These are phyloP conservation scores for Parazoanthus darwini DNA, from an alignment of 92 coral and sea anemone genomes.

Conservation along the genomic window DNA sequence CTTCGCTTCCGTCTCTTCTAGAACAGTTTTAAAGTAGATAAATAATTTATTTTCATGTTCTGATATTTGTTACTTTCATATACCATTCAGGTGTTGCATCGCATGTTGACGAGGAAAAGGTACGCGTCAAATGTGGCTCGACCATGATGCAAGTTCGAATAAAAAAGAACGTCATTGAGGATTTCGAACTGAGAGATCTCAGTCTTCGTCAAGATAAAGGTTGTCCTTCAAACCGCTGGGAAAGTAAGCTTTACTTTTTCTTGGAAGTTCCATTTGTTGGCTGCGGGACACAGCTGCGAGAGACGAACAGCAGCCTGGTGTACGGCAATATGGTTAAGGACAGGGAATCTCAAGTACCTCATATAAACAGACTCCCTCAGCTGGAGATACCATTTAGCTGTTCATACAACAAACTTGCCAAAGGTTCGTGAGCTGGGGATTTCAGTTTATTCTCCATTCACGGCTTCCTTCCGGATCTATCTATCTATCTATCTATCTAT, in stretches of 20 bases:
- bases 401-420: slow-evolving; percentile 20
- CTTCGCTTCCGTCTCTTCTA: background rate
- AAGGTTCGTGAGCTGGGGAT: slow-evolving; percentile 10
- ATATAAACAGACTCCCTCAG: slow-evolving; percentile 19
- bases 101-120: slow-evolving; percentile 16
- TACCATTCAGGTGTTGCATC: background rate
- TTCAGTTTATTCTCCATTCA: too few species aligned
- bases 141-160: slow-evolving; percentile 44
- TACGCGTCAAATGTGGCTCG: slow-evolving; percentile 38
- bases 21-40: background rate
- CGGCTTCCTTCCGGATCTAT: too few species aligned
- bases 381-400: slow-evolving; percentile 37
- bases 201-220: background rate
- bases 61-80: background rate
- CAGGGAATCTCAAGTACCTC: background rate
- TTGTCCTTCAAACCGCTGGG: slow-evolving; percentile 32
- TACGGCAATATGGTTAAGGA: slow-evolving; percentile 29
- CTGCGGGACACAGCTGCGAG: slow-evolving; percentile 29
- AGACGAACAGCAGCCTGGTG: slow-evolving; percentile 23
- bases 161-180: background rate
- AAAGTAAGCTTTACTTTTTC: slow-evolving; percentile 5
- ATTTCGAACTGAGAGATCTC: slow-evolving; percentile 34
- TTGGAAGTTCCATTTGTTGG: slow-evolving; percentile 42
- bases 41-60: background rate
- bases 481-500: too few species aligned